Evolutionary conservation across 2,797 vertebrate genomes (phyloP).

Genomic region (Rhynchonycteris naso): DNA sequence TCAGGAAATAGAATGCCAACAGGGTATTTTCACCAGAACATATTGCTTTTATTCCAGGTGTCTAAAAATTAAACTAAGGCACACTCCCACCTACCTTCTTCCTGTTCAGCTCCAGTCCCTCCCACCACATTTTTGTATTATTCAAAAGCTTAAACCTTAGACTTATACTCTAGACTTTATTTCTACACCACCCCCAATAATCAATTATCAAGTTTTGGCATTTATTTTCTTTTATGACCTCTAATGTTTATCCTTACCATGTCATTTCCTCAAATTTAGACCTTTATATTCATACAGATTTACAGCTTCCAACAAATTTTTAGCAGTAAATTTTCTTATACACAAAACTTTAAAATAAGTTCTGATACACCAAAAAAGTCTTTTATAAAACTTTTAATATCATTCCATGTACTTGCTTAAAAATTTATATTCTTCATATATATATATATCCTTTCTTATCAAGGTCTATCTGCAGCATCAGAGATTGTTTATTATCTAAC

Average conservation of each 20-base stretch:
- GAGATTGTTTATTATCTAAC: not conserved
- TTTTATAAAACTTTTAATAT: not conserved
- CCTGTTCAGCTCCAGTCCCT: not conserved
- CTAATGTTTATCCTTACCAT: not conserved
- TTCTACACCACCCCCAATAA: not conserved
- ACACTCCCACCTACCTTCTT: not conserved
- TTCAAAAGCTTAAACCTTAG: not conserved
- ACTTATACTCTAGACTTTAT: not conserved
- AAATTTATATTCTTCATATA: not conserved
- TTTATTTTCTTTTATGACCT: not conserved
- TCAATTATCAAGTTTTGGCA: not conserved
- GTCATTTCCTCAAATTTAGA: not conserved
- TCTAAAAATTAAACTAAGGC: not conserved
- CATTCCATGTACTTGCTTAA: not conserved
- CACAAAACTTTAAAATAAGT: not conserved
- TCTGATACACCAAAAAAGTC: not conserved
- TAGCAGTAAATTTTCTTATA: not conserved
- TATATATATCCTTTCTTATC: not conserved
- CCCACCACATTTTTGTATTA: not conserved
- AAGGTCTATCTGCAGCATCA: not conserved
- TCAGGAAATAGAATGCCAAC: not conserved
- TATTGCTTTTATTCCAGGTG: not conserved
- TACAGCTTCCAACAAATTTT: not conserved
- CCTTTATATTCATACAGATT: not conserved
- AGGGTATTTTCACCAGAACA: not conserved